A percentile compares a stretch with the other conserved stretches of the same genome.
phyloP scores from a whole-genome alignment of 2,797 vertebrate genomes.

The Florisuga fusca region DNA sequence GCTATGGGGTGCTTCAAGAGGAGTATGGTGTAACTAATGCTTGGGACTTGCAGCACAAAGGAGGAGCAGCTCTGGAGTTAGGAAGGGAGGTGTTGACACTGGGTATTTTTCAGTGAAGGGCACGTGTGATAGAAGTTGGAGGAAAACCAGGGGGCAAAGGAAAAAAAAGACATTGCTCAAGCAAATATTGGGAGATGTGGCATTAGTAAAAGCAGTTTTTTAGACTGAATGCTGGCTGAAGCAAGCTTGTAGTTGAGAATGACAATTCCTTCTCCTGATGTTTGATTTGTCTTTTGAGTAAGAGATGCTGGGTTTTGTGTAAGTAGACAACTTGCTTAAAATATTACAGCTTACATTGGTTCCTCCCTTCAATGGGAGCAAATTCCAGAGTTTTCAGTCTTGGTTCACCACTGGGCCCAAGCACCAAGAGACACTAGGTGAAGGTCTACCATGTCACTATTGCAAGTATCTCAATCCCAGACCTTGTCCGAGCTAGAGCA shows the following conservation, averaged over 20 bases:
- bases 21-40: neutral
- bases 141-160: neutral
- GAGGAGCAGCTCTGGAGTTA: neutral
- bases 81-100: neutral
- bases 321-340: neutral
- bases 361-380: neutral
- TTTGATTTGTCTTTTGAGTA: neutral
- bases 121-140: neutral
- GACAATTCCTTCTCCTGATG: neutral
- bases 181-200: neutral
- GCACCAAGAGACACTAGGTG: neutral
- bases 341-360: neutral
- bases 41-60: neutral
- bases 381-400: neutral
- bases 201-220: neutral
- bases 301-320: neutral
- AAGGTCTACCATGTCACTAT: neutral
- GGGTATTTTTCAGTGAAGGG: neutral
- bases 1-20: neutral
- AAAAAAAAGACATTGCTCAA: neutral
- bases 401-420: neutral
- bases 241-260: neutral
- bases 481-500: neutral
- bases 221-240: neutral
- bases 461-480: neutral